Percentiles rank a stretch among this genome's conserved stretches.
Conservation (phyloP, 2,113 vertebrate genomes). For the Mesembrinibis cayennensis region DNA sequence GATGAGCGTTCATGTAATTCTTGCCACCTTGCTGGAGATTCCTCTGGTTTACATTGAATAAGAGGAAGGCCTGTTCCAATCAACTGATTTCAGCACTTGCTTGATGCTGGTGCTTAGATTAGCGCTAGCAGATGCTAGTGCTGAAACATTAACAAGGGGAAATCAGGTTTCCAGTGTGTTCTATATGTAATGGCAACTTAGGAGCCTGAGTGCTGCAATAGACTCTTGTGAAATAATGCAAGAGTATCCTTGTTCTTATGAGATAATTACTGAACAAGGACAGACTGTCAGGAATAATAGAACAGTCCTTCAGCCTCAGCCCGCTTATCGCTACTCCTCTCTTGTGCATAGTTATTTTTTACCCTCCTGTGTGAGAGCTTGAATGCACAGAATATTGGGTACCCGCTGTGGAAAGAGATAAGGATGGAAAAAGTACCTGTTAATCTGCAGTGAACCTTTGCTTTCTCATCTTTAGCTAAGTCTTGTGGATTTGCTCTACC, state of each 20-base stretch:
- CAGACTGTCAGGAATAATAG: neutral
- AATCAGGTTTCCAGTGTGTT: neutral
- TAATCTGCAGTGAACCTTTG: neutral
- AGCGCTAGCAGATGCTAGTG: neutral
- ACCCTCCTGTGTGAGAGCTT: neutral
- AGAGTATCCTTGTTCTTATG: neutral
- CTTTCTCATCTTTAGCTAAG: slow-evolving; percentile 61
- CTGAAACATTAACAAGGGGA: neutral
- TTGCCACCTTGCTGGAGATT: neutral
- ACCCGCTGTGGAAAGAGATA: neutral
- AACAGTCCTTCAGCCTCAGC: neutral
- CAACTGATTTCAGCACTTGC: neutral
- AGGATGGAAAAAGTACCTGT: neutral
- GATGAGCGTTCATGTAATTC: neutral
- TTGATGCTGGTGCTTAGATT: neutral
- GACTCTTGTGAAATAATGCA: neutral
- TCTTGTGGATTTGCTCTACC: slow-evolving; percentile 76
- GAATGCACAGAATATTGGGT: neutral
- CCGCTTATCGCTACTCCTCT: neutral
- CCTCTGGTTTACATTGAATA: neutral
- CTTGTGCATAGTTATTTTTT: neutral
- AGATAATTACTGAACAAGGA: neutral
- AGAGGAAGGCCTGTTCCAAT: neutral
- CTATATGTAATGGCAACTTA: neutral
- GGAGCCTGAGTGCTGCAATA: neutral